Percentiles rank a stretch among this genome's conserved stretches.
Evolutionary conservation across 2,888 invertebrate species (phyloP).

Genomic region (Macrophya annulata): DNA sequence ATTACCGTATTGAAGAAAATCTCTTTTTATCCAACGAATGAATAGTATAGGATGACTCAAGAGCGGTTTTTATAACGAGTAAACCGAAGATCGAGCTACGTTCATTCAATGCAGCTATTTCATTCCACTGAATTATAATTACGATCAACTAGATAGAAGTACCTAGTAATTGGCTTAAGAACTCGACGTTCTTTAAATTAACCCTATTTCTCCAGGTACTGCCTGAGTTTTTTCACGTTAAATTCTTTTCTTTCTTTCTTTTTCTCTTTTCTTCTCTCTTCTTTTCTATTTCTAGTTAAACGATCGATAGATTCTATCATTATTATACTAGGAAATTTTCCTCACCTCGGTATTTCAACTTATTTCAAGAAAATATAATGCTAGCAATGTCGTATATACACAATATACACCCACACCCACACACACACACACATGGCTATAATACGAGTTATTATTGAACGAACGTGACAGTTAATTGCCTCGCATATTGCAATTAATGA

Average conservation of each 20-base stretch:
- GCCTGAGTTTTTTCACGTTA: background rate
- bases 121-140: slow-evolving; percentile 4
- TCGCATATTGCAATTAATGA: background rate
- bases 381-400: background rate
- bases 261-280: background rate
- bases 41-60: background rate
- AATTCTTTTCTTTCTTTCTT: background rate
- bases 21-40: slow-evolving; percentile 7
- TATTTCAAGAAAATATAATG: background rate
- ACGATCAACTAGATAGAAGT: slow-evolving; percentile 27
- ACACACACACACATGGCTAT: no score
- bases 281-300: background rate
- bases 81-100: slow-evolving; percentile 1
- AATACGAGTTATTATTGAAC: slow-evolving; percentile 6
- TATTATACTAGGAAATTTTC: background rate
- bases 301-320: slow-evolving; percentile 28
- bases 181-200: slow-evolving; percentile 22
- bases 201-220: slow-evolving; percentile 18
- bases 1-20: background rate
- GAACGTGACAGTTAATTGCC: slow-evolving; percentile 3
- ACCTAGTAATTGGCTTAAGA: slow-evolving; percentile 35
- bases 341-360: background rate
- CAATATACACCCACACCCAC: no score
- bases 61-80: background rate
- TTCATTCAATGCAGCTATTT: slow-evolving; percentile 16